Evolutionary conservation across 2,888 invertebrate genomes (phyloP).

Genomic region (Anticlea derivata): DNA sequence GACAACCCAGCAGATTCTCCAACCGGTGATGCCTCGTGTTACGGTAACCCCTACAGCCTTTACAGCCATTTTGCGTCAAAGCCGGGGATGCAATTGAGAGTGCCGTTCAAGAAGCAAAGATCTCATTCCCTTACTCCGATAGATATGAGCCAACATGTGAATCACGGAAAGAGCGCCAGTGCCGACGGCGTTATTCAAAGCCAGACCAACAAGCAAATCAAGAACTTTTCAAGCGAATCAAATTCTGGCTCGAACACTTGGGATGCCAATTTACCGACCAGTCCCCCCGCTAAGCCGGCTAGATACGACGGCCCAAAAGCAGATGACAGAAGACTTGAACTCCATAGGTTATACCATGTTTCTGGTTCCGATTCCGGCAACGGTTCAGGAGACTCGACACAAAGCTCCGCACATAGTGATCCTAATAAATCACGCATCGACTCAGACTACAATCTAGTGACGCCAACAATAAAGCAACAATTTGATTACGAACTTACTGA

Average conservation of each 20-base stretch:
- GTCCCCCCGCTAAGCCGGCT: constrained; percentile 85
- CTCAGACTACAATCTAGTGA: constrained; percentile 83
- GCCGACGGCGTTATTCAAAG: constrained; percentile 87
- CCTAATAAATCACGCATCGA: constrained; percentile 85
- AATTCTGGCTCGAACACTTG: constrained; percentile 77
- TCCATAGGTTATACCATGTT: constrained; percentile 88
- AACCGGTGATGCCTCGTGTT: constrained; percentile 56
- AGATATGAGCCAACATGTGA: constrained; percentile 73
- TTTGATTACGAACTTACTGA: constrained; percentile 87
- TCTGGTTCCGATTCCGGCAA: constrained; percentile 96
- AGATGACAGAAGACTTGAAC: constrained; percentile 85
- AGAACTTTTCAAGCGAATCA: constrained; percentile 76
- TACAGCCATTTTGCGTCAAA: constrained; percentile 75
- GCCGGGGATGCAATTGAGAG: constrained; percentile 67
- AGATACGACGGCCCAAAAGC: constrained; percentile 81
- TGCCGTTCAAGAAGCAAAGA: constrained; percentile 84
- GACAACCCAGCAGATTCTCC: constrained; percentile 67
- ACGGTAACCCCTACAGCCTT: constrained; percentile 76
- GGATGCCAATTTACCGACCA: constrained; percentile 81
- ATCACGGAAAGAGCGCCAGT: constrained; percentile 86
- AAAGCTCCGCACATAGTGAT: constrained; percentile 87
- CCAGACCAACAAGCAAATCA: constrained; percentile 65
- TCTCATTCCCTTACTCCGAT: constrained; percentile 91
- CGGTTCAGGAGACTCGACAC: constrained; percentile 93
- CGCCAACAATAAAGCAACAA: constrained; percentile 87